phyloP scores from a whole-genome alignment of 2,888 invertebrate species.

The Dugesia japonica region DNA sequence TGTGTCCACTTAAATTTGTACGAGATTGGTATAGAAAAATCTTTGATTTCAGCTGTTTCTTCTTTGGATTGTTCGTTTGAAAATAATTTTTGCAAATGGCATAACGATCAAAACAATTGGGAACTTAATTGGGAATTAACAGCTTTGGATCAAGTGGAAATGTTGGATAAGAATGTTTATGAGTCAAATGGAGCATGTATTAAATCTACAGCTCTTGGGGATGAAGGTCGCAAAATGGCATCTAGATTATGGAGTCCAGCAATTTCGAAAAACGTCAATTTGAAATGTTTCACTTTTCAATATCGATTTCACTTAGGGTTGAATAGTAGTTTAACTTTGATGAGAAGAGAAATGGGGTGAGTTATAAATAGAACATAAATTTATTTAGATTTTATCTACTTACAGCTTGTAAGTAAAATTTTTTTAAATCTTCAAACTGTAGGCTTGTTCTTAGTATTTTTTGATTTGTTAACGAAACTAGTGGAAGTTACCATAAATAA shows the following conservation, averaged over 20 bases:
- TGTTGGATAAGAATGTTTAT: background rate
- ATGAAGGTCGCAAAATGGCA: background rate
- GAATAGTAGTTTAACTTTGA: background rate
- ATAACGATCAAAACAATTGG: constrained; percentile 6
- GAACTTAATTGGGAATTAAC: background rate
- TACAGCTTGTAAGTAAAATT: background rate
- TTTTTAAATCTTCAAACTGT: background rate
- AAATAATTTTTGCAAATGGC: background rate
- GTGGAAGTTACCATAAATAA: background rate
- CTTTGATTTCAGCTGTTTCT: background rate
- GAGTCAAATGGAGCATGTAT: background rate
- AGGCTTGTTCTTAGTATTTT: constrained; percentile 1
- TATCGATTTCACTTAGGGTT: background rate
- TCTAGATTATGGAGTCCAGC: background rate
- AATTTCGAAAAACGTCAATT: background rate
- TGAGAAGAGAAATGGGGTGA: constrained; percentile 4
- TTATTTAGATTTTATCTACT: background rate
- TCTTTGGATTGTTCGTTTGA: background rate
- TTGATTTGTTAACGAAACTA: background rate
- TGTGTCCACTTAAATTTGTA: background rate
- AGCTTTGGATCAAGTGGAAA: background rate
- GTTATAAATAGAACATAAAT: no score
- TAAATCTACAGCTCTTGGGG: background rate
- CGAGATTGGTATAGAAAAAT: background rate
- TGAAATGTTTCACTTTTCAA: background rate